Evolutionary conservation across 2,113 vertebrate genomes (phyloP), one percentile per base, ranked within the genome.

Genomic region (Pelodiscus sinensis): DNA sequence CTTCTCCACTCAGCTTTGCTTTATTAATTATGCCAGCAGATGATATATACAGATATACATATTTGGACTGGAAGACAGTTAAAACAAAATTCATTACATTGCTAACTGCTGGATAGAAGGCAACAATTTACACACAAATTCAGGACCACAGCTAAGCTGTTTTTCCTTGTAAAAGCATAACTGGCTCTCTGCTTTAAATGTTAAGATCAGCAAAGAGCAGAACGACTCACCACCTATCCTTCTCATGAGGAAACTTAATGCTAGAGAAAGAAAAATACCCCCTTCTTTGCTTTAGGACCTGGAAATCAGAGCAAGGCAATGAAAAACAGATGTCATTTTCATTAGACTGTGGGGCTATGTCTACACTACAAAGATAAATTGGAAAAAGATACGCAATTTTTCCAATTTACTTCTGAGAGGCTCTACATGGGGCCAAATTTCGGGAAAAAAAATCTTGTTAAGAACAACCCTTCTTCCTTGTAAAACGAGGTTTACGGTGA

Each of bases 1-100:
- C 51, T 86, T 86, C 87, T 85, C 79, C 90, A 55, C 65, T 96
- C 87, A 94, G 51, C 58, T 85, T 87, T 87, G 27, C 85, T 93
- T 87, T 65, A 94, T 95, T 92, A 96, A 95, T 93, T 95, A 91
- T 57, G 65, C 35, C 71, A 90, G 50, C 21, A 91, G 86, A 85
- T 84, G 35, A 96, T 78, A 58, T 35, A 77, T 62, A 81, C 55
- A 58, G 85, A 91, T 82, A 85, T 16, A 10, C 35, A 50, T 94
- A n/a, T 86, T 92, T 95, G 85, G 31, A 35, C 16, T 68, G 65
- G 31, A 27, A 87, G 92, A 24, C 73, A 87, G 55, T 85, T 85
- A 80, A 15, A 57, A 90, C 35, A 90, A 93, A 90, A 92, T 78
- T 13, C 5, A 44, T 91, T 84, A 80, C 50, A 80, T 4, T 54